Evolutionary conservation across 2,113 vertebrate species (phyloP).

Genomic region (Salvelinus alpinus): DNA sequence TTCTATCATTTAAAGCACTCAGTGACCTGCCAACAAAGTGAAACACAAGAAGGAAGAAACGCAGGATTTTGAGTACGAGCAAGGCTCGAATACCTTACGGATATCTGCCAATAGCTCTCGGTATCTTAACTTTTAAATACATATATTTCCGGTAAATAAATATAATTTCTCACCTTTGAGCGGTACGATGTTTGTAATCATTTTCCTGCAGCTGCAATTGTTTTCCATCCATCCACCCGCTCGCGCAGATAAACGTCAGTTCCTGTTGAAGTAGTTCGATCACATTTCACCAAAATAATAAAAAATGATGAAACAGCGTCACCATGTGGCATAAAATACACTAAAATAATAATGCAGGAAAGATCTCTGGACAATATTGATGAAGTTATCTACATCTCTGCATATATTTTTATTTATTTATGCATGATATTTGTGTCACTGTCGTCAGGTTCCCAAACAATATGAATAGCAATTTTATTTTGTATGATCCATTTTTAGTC

Average conservation of each 20-base stretch:
- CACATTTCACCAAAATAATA: not conserved
- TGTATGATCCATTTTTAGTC: no score
- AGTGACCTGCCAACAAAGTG: slow-evolving; percentile 39
- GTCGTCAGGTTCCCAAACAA: no score
- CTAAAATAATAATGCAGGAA: no score
- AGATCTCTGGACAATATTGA: no score
- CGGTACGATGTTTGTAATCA: slow-evolving; percentile 67
- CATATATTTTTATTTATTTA: no score
- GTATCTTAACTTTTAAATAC: slow-evolving; percentile 28
- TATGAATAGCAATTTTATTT: no score
- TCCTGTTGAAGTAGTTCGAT: slow-evolving; percentile 65
- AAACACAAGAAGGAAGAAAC: slow-evolving; percentile 48
- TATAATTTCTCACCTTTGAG: slow-evolving; percentile 65
- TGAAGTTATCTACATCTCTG: no score
- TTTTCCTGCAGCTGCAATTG: slow-evolving; percentile 75
- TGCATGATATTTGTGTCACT: no score
- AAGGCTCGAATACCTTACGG: not conserved
- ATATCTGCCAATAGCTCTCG: not conserved
- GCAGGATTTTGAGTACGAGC: not conserved
- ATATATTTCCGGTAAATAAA: slow-evolving; percentile 18
- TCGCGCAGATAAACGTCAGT: slow-evolving; percentile 72
- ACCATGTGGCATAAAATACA: slow-evolving; percentile 26
- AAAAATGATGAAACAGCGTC: slow-evolving; percentile 44
- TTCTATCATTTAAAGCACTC: slow-evolving; percentile 57
- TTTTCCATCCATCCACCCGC: slow-evolving; percentile 62